phyloP scores from a whole-genome alignment of 2,888 invertebrate genomes.

The Orthosia incerta region DNA sequence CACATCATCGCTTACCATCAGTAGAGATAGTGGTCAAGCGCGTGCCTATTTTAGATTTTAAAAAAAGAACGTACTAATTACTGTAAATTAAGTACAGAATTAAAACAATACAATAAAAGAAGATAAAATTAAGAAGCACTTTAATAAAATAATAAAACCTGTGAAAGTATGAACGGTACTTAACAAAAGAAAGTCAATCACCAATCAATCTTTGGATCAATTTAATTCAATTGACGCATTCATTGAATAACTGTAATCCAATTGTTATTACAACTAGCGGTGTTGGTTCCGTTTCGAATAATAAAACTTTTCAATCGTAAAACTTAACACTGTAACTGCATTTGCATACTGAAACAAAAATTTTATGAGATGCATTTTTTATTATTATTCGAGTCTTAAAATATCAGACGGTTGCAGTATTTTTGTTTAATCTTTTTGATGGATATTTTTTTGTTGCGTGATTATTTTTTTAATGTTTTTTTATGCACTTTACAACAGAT shows the following conservation, averaged over 20 bases:
- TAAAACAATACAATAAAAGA: neutral
- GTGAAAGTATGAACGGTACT: slow-evolving; percentile 32
- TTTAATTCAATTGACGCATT: slow-evolving; percentile 29
- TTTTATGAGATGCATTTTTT: slow-evolving; percentile 21
- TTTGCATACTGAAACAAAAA: slow-evolving; percentile 34
- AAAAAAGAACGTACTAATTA: neutral
- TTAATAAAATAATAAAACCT: slow-evolving; percentile 12
- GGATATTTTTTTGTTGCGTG: slow-evolving; percentile 20
- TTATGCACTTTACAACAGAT: neutral
- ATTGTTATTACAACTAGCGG: slow-evolving; percentile 36
- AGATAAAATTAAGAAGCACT: neutral
- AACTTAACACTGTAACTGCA: slow-evolving; percentile 53
- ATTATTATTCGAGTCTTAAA: slow-evolving; percentile 16
- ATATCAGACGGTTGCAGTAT: slow-evolving; percentile 13
- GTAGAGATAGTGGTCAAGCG: too few species aligned
- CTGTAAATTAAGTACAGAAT: neutral
- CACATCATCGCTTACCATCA: too few species aligned
- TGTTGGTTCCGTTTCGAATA: slow-evolving; percentile 50
- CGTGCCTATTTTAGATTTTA: too few species aligned
- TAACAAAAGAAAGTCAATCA: slow-evolving; percentile 30
- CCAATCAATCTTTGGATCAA: slow-evolving; percentile 30
- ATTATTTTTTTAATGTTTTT: neutral
- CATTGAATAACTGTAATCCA: slow-evolving; percentile 44
- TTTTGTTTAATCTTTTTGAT: slow-evolving; percentile 26
- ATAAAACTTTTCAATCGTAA: slow-evolving; percentile 56